These are phyloP conservation scores for Guaruba guarouba DNA, from an alignment of 2,113 vertebrate species.

Conservation along the genomic window DNA sequence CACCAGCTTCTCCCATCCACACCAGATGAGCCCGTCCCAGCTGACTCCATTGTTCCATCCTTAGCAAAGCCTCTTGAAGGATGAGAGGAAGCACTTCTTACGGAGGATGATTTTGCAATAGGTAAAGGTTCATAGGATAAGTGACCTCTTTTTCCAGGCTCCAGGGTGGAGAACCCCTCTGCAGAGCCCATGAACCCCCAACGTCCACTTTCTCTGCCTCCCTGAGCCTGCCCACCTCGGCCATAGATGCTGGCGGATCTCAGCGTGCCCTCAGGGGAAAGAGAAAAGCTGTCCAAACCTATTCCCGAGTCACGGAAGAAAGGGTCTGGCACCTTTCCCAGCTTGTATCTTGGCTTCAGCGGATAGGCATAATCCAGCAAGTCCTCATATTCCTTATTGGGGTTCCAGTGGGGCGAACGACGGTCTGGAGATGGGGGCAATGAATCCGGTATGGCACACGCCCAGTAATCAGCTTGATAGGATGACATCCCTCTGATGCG, in stretches of 20 bases:
- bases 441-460: conserved; percentile 81
- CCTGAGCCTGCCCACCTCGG: not conserved
- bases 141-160: conserved; percentile 19
- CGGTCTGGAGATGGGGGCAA: conserved; percentile 81
- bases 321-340: conserved; percentile 57
- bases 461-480: conserved; percentile 86
- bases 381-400: conserved; percentile 86
- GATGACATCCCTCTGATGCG: conserved; percentile 36
- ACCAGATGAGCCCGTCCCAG: not conserved
- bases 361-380: conserved; percentile 94
- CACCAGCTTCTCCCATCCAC: not conserved
- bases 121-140: not conserved
- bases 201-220: not conserved
- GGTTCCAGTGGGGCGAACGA: conserved; percentile 82
- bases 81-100: not conserved
- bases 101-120: conserved; percentile 32
- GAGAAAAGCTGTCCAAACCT: conserved; percentile 81
- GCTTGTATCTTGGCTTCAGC: conserved; percentile 74
- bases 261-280: conserved; percentile 68
- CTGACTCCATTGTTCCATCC: not conserved
- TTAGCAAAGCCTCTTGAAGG: not conserved
- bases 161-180: conserved; percentile 1
- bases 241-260: conserved; percentile 5
- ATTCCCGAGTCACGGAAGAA: conserved; percentile 86
- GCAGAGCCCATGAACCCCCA: not conserved